Evolutionary conservation across 2,113 vertebrate species (phyloP).

Genomic region (Prunella fulvescens): DNA sequence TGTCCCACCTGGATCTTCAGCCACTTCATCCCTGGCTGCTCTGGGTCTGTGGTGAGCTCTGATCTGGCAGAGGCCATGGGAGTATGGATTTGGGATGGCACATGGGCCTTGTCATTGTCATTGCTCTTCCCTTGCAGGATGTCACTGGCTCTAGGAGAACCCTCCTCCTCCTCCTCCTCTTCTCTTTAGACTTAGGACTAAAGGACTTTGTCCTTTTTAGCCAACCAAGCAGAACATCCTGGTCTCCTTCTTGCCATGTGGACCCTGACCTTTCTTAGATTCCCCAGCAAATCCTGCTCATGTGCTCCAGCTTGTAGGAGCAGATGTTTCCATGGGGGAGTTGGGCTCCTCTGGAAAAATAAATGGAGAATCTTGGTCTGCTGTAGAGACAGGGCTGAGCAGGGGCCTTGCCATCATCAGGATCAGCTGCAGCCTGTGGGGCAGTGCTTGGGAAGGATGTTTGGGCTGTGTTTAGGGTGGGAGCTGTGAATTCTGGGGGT

Average conservation of each 20-base stretch:
- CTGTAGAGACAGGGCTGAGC: background rate
- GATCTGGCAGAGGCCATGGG: background rate
- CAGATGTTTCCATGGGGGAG: fast-evolving
- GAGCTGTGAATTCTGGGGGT: background rate
- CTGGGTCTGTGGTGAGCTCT: fast-evolving
- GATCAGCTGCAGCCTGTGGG: background rate
- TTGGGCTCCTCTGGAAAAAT: background rate
- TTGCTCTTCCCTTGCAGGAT: background rate
- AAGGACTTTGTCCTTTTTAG: background rate
- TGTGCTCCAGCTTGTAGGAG: background rate
- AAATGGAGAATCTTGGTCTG: background rate
- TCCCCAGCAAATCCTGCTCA: background rate
- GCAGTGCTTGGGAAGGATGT: background rate
- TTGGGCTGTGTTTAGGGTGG: fast-evolving
- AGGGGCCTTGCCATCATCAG: background rate
- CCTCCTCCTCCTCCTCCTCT: background rate
- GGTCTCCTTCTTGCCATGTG: background rate
- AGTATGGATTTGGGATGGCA: background rate
- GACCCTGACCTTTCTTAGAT: background rate
- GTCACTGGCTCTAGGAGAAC: background rate
- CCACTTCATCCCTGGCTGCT: background rate
- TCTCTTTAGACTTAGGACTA: background rate
- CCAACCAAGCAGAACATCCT: background rate
- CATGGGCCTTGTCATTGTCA: background rate
- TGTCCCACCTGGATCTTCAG: background rate